Evolutionary conservation across 2,888 invertebrate species (phyloP), one percentile per base, ranked within the genome.

Genomic region (Tupiocoris notatus): DNA sequence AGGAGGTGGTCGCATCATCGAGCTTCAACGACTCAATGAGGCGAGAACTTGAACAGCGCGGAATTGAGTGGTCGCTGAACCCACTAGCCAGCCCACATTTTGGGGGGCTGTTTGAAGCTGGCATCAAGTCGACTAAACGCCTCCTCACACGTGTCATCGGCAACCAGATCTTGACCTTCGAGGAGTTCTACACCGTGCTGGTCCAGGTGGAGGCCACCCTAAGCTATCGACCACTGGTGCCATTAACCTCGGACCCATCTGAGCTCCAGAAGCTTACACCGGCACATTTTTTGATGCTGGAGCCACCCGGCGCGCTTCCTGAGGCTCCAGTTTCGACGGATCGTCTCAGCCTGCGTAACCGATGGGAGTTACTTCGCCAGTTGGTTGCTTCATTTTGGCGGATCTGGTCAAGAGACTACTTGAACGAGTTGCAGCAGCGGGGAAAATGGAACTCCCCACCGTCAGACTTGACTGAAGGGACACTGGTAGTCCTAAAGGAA

Each of bases 161-260:
- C 17, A 18, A 17, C 9, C 65, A 65, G 20, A 1, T 0, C 21
- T 24, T 63, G 1, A 63, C 22, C 7, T 63, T 7, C 20, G 63
- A 63, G 16, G 63, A 63, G 24, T 16, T 65, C 1, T 2, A 39
- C 18, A 65, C 65, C 0, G 1, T 65, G 1, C 25, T 65, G 3
- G 39, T 65, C 1, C 65, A 65, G 17, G 65, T 65, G 25, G 65
- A 65, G n/a, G 1, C 65, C 21, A 65, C 23, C 0, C 65, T 65
- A 18, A 24, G 39, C 18, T 25, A n/a, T 1, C 65, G 65, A 9
- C 65, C 65, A 20, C 25, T 65, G 6, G 25, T 3, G 18, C 65
- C 25, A 2, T 1, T 24, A 18, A 65, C 25, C 18, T 2, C n/a
- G 1, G 24, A 65, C 1, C n/a, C 2, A 1, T 7, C 12, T n/a